Percentiles rank a stretch among this genome's conserved stretches.
phyloP scores from a whole-genome alignment of 2,113 vertebrate genomes.

The Glareola pratincola region DNA sequence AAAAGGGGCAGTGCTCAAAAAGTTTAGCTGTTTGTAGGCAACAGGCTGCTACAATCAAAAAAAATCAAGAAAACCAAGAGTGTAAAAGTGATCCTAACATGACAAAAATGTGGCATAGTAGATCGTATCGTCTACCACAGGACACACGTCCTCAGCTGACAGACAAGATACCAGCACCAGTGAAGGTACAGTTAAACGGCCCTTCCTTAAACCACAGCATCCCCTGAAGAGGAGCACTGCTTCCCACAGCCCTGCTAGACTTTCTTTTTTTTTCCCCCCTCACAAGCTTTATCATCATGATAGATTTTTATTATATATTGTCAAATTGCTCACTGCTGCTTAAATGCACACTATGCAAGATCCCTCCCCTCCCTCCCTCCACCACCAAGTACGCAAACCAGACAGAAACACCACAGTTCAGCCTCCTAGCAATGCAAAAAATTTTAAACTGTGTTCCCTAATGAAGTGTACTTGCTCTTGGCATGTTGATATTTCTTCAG shows the following conservation, averaged over 20 bases:
- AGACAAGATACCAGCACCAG: not conserved
- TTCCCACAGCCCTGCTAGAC: not conserved
- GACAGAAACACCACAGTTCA: not conserved
- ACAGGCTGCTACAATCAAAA: not conserved
- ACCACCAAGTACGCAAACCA: not conserved
- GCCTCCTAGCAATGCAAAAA: not conserved
- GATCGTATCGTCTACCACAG: not conserved
- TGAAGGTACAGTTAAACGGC: not conserved
- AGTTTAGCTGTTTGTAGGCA: not conserved
- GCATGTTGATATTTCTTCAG: not conserved
- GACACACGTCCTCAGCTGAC: not conserved
- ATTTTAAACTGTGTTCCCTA: not conserved
- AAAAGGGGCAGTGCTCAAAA: too few species aligned
- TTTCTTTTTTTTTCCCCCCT: not conserved
- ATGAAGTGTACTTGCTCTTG: not conserved
- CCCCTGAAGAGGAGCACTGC: not conserved
- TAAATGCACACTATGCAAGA: accelerated
- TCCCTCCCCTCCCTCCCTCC: not conserved
- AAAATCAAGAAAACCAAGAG: not conserved
- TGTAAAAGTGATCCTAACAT: accelerated
- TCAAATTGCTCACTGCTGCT: not conserved
- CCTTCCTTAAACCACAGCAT: not conserved
- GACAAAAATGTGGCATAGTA: accelerated
- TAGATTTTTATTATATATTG: accelerated
- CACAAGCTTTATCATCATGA: accelerated